Evolutionary conservation across 2,888 invertebrate genomes (phyloP).

Genomic region (Ceraclea dissimilis): DNA sequence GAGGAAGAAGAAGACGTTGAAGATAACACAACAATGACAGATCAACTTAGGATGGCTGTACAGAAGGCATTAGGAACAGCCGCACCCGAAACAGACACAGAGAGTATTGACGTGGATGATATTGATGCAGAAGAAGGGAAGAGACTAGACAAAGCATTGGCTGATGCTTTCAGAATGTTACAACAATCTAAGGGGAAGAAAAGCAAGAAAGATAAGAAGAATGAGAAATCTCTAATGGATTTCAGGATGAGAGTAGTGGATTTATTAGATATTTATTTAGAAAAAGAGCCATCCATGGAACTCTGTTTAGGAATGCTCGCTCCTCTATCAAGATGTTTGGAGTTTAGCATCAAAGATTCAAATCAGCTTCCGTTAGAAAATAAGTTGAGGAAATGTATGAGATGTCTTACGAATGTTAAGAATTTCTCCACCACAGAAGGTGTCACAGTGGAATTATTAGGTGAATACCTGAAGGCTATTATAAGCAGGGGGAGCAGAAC

Average conservation of each 20-base stretch:
- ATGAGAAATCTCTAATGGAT: constrained; percentile 60
- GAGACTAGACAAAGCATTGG: constrained; percentile 62
- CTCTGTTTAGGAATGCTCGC: constrained; percentile 61
- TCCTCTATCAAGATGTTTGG: constrained; percentile 58
- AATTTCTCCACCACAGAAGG: constrained; percentile 52
- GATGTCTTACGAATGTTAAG: constrained; percentile 50
- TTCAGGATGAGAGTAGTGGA: constrained; percentile 69
- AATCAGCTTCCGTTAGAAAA: constrained; percentile 60
- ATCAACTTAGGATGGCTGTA: constrained; percentile 63
- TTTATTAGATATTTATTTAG: constrained; percentile 64
- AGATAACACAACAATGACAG: constrained; percentile 57
- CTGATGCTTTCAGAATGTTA: constrained; percentile 64
- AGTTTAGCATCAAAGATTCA: constrained; percentile 61
- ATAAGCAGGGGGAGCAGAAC: constrained; percentile 58
- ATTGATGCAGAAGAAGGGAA: constrained; percentile 71
- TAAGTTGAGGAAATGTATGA: constrained; percentile 54
- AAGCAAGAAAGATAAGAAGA: constrained; percentile 51
- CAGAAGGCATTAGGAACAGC: constrained; percentile 61
- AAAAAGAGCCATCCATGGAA: constrained; percentile 60
- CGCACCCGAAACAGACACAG: constrained; percentile 52
- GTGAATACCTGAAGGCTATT: constrained; percentile 48
- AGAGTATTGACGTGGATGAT: constrained; percentile 66
- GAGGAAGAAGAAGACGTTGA: constrained; percentile 44
- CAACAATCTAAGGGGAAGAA: constrained; percentile 47
- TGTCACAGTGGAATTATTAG: constrained; percentile 47